Evolutionary conservation across 2,113 vertebrate genomes (phyloP).

Genomic region (Catharus bicknelli): DNA sequence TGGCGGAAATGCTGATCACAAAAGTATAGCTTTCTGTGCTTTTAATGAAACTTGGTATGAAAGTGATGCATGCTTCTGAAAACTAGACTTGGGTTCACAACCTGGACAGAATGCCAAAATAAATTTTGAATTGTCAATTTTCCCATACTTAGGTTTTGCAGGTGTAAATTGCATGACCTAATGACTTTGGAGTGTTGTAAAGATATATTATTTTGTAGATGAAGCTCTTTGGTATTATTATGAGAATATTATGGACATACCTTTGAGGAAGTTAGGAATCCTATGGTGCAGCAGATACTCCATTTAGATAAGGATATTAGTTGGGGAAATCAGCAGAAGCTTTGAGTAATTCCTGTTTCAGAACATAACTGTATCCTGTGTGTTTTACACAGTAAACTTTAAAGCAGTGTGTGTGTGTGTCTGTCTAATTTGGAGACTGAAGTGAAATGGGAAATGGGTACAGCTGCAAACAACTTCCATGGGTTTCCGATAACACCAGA

Average conservation of each 20-base stretch:
- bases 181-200: background rate
- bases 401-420: background rate
- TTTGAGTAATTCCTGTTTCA: background rate
- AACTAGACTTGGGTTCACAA: background rate
- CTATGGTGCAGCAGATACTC: background rate
- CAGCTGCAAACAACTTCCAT: conserved; percentile 85
- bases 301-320: background rate
- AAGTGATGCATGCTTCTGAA: background rate
- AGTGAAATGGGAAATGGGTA: conserved; percentile 82
- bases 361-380: background rate
- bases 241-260: background rate
- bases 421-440: conserved; percentile 56
- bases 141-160: background rate
- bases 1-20: background rate
- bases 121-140: background rate
- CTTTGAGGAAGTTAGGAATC: background rate
- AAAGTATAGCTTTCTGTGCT: background rate
- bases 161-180: background rate
- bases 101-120: background rate
- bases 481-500: conserved; percentile 75
- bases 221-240: background rate
- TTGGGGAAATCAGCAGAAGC: background rate
- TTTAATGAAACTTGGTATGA: background rate
- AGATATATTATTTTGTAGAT: background rate
- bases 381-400: conserved; percentile 51